Evolutionary conservation across 2,888 invertebrate species (phyloP).

Genomic region (Ennomos fuscantarius): DNA sequence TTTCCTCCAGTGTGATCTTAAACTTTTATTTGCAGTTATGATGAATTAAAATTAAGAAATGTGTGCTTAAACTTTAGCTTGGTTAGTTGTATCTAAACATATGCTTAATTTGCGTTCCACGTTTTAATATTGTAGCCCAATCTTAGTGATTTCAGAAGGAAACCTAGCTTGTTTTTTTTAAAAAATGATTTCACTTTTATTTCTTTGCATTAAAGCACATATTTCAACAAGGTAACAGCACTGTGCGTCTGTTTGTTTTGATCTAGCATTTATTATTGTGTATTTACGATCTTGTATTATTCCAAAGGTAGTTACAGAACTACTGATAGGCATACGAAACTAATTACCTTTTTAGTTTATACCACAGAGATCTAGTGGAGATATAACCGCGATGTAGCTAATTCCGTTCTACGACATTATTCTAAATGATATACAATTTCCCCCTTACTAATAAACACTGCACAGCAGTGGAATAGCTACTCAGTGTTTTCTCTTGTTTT

Average conservation of each 20-base stretch:
- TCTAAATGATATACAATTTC: too few relatives aligned
- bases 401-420: too few relatives aligned
- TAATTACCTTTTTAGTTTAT: constrained; percentile 21
- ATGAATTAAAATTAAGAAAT: constrained; percentile 12
- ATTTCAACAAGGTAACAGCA: background rate
- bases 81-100: constrained; percentile 11
- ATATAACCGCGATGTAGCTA: too few relatives aligned
- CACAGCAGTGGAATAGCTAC: too few relatives aligned
- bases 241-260: too few relatives aligned
- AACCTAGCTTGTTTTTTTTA: background rate
- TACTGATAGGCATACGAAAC: background rate
- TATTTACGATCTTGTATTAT: too few relatives aligned
- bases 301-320: too few relatives aligned
- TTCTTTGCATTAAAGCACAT: background rate
- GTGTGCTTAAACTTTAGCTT: background rate
- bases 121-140: background rate
- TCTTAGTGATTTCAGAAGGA: constrained; percentile 2
- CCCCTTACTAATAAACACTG: too few relatives aligned
- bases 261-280: too few relatives aligned
- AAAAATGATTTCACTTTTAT: too few relatives aligned
- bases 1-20: constrained; percentile 16
- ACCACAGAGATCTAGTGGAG: background rate
- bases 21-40: constrained; percentile 14
- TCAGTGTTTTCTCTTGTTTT: too few relatives aligned
- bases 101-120: constrained; percentile 15